Base-by-base conservation (phyloP, 2,888 invertebrate genomes). In the Noctua pronuba region DNA sequence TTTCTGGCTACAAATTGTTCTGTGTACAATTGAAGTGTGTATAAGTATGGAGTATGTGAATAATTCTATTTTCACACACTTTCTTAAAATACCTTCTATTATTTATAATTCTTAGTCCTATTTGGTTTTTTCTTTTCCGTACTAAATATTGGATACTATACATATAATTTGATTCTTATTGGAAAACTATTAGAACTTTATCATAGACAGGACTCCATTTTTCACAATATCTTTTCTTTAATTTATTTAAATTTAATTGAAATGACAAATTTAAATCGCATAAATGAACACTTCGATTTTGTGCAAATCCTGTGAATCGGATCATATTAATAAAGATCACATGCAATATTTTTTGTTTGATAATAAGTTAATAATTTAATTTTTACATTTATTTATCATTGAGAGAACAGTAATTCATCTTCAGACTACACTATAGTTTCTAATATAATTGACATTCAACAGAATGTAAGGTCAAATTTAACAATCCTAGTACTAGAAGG, bases 1-100 rank as follows among this genome's bases (percentile, higher is more conserved):
- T 84, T 83, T 84, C 49, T 73, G 79, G 52, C 52, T 74, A 46
- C 60, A 49, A 82, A 76, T 73, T 60, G 46, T 75, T 72, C 31
- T 71, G 62, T 66, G 55, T 64, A 67, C 46, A 67, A 62, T 55
- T 78, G 11, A 52, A 82, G 52, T 66, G 77, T 55, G 24, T 82
- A 35, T 31, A 44, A 49, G n/a, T 52, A 16, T 28, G n/a, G 16
- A 49, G 65, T n/a, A 16, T n/a, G 8, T 46, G 28, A 46, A 41
- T 38, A 46, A 38, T 38, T 28, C 4, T 38, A 24, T n/a, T 60
- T 58, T 21, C 10, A 16, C 10, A 60, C 8, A 31, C 4, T 64
- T 35, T 35, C 8, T 44, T 67, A 5, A 60, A 58, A 58, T 65
- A 66, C 41, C 38, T 58, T 49, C 10, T 38, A 28, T 18, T 31